Evolutionary conservation across 2,113 vertebrate genomes (phyloP).

Genomic region (Limnothrissa miodon): DNA sequence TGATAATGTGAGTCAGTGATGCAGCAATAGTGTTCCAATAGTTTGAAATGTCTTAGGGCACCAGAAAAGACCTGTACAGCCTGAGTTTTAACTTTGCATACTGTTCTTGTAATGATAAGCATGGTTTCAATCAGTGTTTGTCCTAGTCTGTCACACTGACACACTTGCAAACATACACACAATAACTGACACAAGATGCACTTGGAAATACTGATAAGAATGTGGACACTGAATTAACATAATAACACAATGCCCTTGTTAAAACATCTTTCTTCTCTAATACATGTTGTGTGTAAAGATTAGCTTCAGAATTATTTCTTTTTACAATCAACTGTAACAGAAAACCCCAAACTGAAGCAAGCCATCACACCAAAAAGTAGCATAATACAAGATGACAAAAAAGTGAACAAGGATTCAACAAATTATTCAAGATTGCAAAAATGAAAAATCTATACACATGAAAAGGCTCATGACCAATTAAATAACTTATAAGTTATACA

Average conservation of each 20-base stretch:
- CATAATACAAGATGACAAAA: background rate
- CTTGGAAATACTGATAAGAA: background rate
- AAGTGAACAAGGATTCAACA: background rate
- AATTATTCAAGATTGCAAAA: background rate
- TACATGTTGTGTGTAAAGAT: background rate
- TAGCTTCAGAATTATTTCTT: background rate
- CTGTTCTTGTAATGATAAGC: background rate
- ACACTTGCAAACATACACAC: background rate
- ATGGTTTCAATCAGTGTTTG: background rate
- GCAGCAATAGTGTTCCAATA: background rate
- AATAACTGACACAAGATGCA: background rate
- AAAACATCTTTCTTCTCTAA: background rate
- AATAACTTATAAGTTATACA: conserved; percentile 40
- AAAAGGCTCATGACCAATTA: conserved; percentile 20
- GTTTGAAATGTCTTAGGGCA: background rate
- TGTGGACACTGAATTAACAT: background rate
- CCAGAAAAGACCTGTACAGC: background rate
- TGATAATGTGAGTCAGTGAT: background rate
- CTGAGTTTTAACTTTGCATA: background rate
- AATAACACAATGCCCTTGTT: background rate
- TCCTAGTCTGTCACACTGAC: background rate
- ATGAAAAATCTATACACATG: conserved; percentile 22
- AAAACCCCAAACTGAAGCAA: background rate
- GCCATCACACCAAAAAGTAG: background rate
- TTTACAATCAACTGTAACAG: background rate